Evolutionary conservation across 1,140 invertebrate genomes (phyloP).

Genomic region (Stegodyphus dumicola): DNA sequence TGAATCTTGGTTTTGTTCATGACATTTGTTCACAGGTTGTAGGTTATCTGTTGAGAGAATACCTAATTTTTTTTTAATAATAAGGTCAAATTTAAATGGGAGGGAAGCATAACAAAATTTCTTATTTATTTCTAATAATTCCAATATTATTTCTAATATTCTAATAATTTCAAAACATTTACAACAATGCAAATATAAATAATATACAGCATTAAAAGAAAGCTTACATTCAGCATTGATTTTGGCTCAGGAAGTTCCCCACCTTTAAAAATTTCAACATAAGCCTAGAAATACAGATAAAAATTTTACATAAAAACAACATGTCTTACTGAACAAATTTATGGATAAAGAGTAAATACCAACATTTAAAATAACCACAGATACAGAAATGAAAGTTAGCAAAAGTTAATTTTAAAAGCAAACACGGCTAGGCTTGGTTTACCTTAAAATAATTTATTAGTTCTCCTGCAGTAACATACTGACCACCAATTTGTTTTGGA

Average conservation of each 20-base stretch:
- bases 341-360: neutral
- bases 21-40: no score
- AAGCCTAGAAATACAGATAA: constrained; percentile 73
- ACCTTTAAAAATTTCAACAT: constrained; percentile 96
- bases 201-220: neutral
- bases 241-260: constrained; percentile 98
- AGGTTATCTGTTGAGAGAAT: no score
- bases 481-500: constrained; percentile 95
- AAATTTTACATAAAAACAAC: neutral
- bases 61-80: no score
- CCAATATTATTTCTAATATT: no score
- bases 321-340: neutral
- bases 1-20: no score
- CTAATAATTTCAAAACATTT: neutral
- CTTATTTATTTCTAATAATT: neutral
- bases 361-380: constrained; percentile 1
- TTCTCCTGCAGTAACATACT: constrained; percentile 90
- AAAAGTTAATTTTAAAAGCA: no score
- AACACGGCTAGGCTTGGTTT: neutral
- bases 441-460: constrained; percentile 94
- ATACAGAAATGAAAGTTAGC: neutral
- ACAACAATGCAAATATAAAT: no score
- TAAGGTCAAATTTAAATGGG: no score
- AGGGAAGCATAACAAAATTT: neutral
- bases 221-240: constrained; percentile 92